Evolutionary conservation across 2,797 vertebrate genomes (phyloP).

Genomic region (Brotula barbata): DNA sequence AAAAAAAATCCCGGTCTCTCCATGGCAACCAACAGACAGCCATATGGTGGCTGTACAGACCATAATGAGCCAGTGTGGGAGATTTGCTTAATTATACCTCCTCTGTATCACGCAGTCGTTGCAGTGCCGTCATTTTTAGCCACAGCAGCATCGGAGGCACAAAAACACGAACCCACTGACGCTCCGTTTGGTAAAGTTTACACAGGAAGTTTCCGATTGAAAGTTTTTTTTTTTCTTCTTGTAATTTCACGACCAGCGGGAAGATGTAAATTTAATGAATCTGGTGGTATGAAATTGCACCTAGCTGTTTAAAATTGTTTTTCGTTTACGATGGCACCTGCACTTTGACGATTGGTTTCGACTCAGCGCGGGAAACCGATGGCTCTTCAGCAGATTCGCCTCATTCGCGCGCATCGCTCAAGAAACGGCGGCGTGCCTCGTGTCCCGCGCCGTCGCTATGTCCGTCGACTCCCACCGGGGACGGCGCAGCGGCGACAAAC

Average conservation of each 20-base stretch:
- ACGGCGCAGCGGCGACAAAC: constrained; percentile 2
- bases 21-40: constrained; percentile 64
- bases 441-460: not conserved
- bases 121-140: constrained; percentile 18
- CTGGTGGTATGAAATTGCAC: too few relatives aligned
- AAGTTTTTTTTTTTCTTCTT: too few relatives aligned
- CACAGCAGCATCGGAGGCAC: constrained; percentile 6
- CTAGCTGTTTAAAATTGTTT: too few relatives aligned
- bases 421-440: not conserved
- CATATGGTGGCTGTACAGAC: constrained; percentile 63
- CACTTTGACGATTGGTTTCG: not conserved
- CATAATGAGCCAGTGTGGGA: constrained; percentile 65
- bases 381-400: too few relatives aligned
- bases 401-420: too few relatives aligned
- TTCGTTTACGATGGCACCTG: too few relatives aligned
- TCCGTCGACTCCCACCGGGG: not conserved
- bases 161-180: too few relatives aligned
- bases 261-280: too few relatives aligned
- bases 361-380: not conserved
- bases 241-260: too few relatives aligned
- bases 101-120: constrained; percentile 40
- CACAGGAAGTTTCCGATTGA: not conserved
- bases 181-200: not conserved
- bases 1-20: constrained; percentile 30
- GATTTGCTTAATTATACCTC: constrained; percentile 66